A percentile compares a stretch with the other conserved stretches of the same genome.
phyloP scores from a whole-genome alignment of 2,113 vertebrate species.

The Caloenas nicobarica region DNA sequence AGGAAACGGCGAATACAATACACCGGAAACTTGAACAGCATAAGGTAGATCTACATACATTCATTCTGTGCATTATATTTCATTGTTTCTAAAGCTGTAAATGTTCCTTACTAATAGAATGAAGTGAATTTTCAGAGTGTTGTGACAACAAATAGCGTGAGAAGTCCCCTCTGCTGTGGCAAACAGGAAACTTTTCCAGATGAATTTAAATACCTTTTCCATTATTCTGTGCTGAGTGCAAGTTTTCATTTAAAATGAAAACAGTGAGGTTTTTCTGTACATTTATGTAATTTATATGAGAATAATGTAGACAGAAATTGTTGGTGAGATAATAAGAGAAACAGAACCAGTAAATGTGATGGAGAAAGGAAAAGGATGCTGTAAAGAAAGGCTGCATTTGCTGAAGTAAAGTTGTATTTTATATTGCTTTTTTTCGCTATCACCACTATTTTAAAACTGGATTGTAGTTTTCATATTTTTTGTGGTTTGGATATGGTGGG shows the following conservation, averaged over 20 bases:
- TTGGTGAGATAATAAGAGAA: background rate
- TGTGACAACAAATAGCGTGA: background rate
- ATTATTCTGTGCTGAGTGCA: background rate
- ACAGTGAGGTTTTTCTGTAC: background rate
- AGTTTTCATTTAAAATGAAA: background rate
- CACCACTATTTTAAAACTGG: background rate
- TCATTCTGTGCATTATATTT: background rate
- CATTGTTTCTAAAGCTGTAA: background rate
- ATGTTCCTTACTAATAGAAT: background rate
- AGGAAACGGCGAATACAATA: constrained; percentile 92
- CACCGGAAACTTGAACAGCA: constrained; percentile 91
- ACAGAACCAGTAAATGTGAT: background rate
- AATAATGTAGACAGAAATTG: background rate
- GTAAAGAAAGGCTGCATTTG: background rate
- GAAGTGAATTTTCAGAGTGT: background rate
- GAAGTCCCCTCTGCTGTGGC: background rate
- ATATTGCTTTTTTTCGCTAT: background rate
- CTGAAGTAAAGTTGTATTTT: background rate
- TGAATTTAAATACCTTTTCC: background rate
- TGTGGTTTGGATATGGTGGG: background rate
- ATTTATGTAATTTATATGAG: background rate
- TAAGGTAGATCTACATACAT: constrained; percentile 76
- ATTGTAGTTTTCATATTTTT: background rate
- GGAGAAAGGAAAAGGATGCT: background rate
- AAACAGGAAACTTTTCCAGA: background rate